These are phyloP conservation scores for Taeniopygia guttata DNA, from an alignment of 2,797 vertebrate genomes.

Conservation along the genomic window DNA sequence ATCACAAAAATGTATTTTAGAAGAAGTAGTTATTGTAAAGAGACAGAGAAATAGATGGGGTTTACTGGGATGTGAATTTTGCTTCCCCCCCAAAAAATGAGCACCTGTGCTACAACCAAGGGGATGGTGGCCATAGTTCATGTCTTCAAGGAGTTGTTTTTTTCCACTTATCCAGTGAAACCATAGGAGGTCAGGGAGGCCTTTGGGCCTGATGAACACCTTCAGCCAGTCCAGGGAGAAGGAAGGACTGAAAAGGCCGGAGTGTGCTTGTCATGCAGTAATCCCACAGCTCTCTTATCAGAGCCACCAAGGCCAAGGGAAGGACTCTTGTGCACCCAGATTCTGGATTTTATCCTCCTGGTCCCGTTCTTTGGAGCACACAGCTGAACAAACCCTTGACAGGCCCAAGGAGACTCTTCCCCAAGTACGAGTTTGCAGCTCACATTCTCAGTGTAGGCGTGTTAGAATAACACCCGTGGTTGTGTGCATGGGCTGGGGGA, in stretches of 20 bases:
- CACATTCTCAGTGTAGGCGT: fast-evolving
- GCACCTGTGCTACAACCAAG: neutral
- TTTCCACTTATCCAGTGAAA: neutral
- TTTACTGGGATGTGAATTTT: neutral
- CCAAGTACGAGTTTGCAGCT: neutral
- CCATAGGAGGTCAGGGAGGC: neutral
- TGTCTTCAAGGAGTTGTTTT: neutral
- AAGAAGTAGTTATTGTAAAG: neutral
- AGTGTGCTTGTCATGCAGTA: too few species aligned
- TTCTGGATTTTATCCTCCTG: neutral
- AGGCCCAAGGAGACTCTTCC: neutral
- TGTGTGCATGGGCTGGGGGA: fast-evolving
- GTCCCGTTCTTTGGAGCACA: neutral
- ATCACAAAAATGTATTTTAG: neutral
- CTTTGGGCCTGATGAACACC: neutral
- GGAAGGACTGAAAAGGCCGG: neutral
- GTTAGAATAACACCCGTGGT: neutral
- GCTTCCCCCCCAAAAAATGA: neutral
- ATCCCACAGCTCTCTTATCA: neutral
- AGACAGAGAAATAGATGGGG: neutral
- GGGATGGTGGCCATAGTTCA: neutral
- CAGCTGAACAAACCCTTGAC: neutral
- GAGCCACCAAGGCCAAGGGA: neutral
- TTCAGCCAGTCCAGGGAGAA: neutral
- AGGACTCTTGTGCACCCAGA: neutral